Percentiles rank a stretch among this genome's conserved stretches.
phyloP scores from a whole-genome alignment of 2,888 invertebrate species.

The Macrosiphum euphorbiae region DNA sequence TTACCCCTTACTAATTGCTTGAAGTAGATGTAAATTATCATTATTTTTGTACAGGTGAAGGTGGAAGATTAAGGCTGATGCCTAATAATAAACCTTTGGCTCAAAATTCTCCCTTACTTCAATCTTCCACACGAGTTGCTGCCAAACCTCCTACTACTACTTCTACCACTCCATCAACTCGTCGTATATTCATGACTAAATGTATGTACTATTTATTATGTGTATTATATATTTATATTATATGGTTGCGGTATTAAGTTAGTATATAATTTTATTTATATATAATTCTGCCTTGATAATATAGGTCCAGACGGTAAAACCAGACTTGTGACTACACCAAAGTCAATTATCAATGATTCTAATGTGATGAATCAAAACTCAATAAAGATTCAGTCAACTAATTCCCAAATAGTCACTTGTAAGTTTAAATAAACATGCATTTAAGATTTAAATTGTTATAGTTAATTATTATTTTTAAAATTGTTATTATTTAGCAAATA shows the following conservation, averaged over 20 bases:
- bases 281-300: background rate
- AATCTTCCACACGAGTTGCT: constrained; percentile 38
- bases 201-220: constrained; percentile 70
- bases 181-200: constrained; percentile 83
- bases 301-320: constrained; percentile 71
- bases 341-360: constrained; percentile 71
- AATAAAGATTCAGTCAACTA: constrained; percentile 51
- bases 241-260: background rate
- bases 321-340: constrained; percentile 76
- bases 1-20: background rate
- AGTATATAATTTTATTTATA: background rate
- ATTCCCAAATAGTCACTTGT: constrained; percentile 54
- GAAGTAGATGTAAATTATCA: background rate
- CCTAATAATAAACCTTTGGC: constrained; percentile 52
- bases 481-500: constrained; percentile 45
- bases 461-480: background rate
- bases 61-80: constrained; percentile 53
- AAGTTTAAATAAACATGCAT: background rate
- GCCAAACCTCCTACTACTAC: constrained; percentile 19
- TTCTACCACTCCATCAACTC: constrained; percentile 71
- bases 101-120: constrained; percentile 28
- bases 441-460: background rate
- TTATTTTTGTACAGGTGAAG: constrained; percentile 39
- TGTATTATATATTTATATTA: background rate
- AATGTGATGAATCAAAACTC: constrained; percentile 45